Evolutionary conservation across 2,797 vertebrate genomes (phyloP).

Genomic region (Harpagifer antarcticus): DNA sequence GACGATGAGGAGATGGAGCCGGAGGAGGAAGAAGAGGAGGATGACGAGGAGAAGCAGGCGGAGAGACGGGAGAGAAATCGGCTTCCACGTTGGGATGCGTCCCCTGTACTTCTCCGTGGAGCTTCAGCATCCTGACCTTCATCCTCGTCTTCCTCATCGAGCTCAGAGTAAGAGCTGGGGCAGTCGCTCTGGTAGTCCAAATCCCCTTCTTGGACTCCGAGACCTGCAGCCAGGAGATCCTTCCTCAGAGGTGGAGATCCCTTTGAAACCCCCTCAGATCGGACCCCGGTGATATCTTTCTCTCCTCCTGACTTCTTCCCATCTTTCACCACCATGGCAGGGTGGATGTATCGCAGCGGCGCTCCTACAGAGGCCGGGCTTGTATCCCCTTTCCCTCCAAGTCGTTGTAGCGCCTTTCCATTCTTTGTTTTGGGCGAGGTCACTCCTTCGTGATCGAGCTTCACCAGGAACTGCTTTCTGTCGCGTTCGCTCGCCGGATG

Average conservation of each 20-base stretch:
- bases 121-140: slow-evolving; percentile 75
- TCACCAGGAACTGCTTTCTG: slow-evolving; percentile 93
- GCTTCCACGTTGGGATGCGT: slow-evolving; percentile 75
- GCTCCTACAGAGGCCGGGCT: slow-evolving; percentile 81
- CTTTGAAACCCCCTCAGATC: slow-evolving; percentile 69
- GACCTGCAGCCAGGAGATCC: slow-evolving; percentile 84
- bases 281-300: slow-evolving; percentile 52
- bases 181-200: slow-evolving; percentile 95
- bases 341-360: slow-evolving; percentile 85
- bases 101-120: slow-evolving; percentile 53
- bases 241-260: slow-evolving; percentile 76
- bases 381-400: slow-evolving; percentile 84
- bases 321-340: slow-evolving; percentile 86
- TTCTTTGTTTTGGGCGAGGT: slow-evolving; percentile 98
- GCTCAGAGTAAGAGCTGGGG: slow-evolving; percentile 95
- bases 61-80: slow-evolving; percentile 93
- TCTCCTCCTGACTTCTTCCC: slow-evolving; percentile 80
- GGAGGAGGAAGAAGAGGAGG: slow-evolving; percentile 94
- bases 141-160: slow-evolving; percentile 93
- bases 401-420: slow-evolving; percentile 91
- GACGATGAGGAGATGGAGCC: slow-evolving; percentile 96
- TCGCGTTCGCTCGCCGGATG: slow-evolving; percentile 73
- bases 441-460: slow-evolving; percentile 97
- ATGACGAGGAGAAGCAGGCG: slow-evolving; percentile 94
- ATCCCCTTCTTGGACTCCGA: slow-evolving; percentile 88